Evolutionary conservation across 2,888 invertebrate species (phyloP).

Genomic region (Ethmia dodecea): DNA sequence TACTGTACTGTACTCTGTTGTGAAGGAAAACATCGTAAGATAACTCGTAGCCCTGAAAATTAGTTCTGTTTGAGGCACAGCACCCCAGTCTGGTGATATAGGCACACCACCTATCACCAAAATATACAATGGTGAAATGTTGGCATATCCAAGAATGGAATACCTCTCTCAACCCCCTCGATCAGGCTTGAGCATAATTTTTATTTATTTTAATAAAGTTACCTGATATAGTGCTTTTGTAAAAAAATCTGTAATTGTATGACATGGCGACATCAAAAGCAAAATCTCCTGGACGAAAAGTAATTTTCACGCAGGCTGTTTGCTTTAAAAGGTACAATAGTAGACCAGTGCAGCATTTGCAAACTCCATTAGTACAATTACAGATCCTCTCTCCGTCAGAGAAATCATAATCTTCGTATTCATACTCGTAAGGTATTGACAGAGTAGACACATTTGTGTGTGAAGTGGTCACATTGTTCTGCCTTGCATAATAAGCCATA

Average conservation of each 20-base stretch:
- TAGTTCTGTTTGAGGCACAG: too few relatives aligned
- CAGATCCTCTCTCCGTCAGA: conserved; percentile 75
- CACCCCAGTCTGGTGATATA: too few relatives aligned
- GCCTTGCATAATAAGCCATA: conserved; percentile 25
- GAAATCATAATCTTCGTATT: not conserved
- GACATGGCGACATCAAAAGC: conserved; percentile 86
- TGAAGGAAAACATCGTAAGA: too few relatives aligned
- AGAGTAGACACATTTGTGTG: conserved; percentile 13
- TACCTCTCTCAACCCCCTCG: too few relatives aligned
- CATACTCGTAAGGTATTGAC: not conserved
- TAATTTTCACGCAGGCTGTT: conserved; percentile 87
- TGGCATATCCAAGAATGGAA: too few relatives aligned
- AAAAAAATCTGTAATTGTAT: conserved; percentile 84
- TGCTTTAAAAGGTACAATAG: conserved; percentile 81
- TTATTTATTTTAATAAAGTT: too few relatives aligned
- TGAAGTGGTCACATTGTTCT: conserved; percentile 10
- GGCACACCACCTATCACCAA: too few relatives aligned
- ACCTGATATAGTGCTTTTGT: conserved; percentile 86
- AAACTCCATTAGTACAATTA: conserved; percentile 81
- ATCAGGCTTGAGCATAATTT: too few relatives aligned
- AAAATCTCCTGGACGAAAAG: conserved; percentile 89
- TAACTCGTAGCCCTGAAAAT: too few relatives aligned
- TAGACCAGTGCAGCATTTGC: conserved; percentile 87
- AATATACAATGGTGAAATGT: too few relatives aligned
- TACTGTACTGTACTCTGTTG: too few relatives aligned